Evolutionary conservation across 2,888 invertebrate genomes (phyloP).

Genomic region (Philonicus albiceps): DNA sequence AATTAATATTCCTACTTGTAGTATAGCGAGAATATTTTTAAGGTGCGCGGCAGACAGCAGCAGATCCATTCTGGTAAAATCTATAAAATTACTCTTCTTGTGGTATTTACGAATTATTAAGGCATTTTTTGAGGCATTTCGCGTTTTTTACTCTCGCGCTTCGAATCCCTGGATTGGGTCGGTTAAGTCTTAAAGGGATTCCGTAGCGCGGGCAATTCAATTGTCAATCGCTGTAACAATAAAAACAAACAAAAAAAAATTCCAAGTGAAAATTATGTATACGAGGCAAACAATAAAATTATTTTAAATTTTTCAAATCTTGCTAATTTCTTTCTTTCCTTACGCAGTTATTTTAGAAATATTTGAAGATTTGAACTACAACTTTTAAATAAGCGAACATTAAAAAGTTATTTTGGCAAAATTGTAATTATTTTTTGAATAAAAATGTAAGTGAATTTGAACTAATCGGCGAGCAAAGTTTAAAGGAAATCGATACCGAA

Average conservation of each 20-base stretch:
- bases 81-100: not conserved
- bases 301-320: conserved; percentile 18
- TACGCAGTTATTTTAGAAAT: not conserved
- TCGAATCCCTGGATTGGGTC: not conserved
- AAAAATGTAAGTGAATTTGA: too few species aligned
- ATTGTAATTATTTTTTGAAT: too few species aligned
- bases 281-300: conserved; percentile 17
- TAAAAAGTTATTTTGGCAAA: too few species aligned
- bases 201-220: not conserved
- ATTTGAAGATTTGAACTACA: too few species aligned
- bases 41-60: not conserved
- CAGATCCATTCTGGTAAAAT: not conserved
- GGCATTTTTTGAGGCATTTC: not conserved
- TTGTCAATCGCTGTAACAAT: not conserved
- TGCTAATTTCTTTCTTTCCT: not conserved
- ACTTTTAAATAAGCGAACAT: too few species aligned
- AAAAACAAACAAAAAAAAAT: not conserved
- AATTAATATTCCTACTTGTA: not conserved
- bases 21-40: not conserved
- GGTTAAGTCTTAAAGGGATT: not conserved
- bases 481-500: too few species aligned
- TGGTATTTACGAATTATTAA: conserved; percentile 2
- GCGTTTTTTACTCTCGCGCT: not conserved
- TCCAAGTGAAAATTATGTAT: conserved; percentile 18
- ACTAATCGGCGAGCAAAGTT: too few species aligned